Evolutionary conservation across 2,888 invertebrate genomes (phyloP), one percentile per base, ranked within the genome.

Genomic region (Xestia sexstrigata): DNA sequence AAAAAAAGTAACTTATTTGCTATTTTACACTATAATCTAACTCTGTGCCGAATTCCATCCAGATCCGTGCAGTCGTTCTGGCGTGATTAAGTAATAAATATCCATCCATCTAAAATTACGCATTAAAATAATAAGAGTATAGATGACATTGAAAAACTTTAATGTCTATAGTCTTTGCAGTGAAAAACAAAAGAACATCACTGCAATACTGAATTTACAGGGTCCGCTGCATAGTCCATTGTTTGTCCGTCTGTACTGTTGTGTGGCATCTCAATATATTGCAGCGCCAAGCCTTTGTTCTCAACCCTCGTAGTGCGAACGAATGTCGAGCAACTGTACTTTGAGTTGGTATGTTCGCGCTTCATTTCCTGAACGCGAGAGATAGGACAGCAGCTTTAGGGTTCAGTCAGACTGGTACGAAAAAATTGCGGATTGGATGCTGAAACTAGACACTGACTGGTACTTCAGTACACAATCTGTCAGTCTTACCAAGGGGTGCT

Each of bases 361-460:
- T 75, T 81, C 17, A 75, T 81, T 81, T 81, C 84, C 84, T 65
- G 84, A 20, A 62, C 30, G 11, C 42, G 15, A 78, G 11, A n/a
- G 63, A 52, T 52, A 45, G n/a, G 20, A 75, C 6, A 20, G 9
- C 17, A 60, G 60, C 30, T 30, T 26, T 26, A 13, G 2, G 15
- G 26, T 58, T 62, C 60, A 3, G 17, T 60, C 20, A 30, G 2
- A 60, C 30, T 30, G 60, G 0, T 1, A 9, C 30, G 1, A 0
- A 20, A 4, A 17, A 60, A 4, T 17, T 30, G 9, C 30, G 11
- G 60, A 62, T 62, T 62, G 20, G 4, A 1, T 35, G 30, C 13
- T 2, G 45, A 45, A 35, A 35, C 35, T n/a, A n/a, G n/a, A 35
- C 35, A 35, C 35, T 15, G 13, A 4, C 45, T 15, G 45, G 15